phyloP scores from a whole-genome alignment of 2,113 vertebrate species.

The Varanus komodoensis region DNA sequence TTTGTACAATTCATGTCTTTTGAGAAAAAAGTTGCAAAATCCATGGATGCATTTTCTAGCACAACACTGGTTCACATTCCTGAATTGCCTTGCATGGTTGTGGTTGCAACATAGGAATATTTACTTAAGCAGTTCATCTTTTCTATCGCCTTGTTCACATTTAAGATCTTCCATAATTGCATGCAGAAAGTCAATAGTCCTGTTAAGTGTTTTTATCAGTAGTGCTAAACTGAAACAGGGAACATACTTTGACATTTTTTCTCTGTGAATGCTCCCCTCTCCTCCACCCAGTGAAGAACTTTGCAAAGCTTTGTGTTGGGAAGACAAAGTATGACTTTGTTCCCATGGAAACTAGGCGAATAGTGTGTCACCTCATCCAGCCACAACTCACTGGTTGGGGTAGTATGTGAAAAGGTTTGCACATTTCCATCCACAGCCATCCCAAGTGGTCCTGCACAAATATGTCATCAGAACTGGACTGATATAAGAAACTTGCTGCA shows the following conservation, averaged over 20 bases:
- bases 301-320: neutral
- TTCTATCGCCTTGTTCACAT: neutral
- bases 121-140: neutral
- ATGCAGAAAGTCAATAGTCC: neutral
- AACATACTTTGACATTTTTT: neutral
- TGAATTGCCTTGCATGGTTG: neutral
- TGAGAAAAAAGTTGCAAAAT: neutral
- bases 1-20: neutral
- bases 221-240: neutral
- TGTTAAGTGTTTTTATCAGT: neutral
- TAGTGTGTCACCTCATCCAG: neutral
- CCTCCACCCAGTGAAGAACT: neutral
- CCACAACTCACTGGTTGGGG: neutral
- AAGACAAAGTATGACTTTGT: neutral
- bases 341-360: neutral
- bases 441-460: neutral
- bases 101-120: neutral
- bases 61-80: too few species aligned
- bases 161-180: neutral
- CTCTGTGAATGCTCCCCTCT: too few species aligned
- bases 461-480: neutral
- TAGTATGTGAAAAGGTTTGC: neutral
- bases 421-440: neutral
- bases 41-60: neutral
- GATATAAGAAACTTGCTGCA: too few species aligned